Conservation (phyloP, 2,113 vertebrate species). For the Pygoscelis antarcticus region DNA sequence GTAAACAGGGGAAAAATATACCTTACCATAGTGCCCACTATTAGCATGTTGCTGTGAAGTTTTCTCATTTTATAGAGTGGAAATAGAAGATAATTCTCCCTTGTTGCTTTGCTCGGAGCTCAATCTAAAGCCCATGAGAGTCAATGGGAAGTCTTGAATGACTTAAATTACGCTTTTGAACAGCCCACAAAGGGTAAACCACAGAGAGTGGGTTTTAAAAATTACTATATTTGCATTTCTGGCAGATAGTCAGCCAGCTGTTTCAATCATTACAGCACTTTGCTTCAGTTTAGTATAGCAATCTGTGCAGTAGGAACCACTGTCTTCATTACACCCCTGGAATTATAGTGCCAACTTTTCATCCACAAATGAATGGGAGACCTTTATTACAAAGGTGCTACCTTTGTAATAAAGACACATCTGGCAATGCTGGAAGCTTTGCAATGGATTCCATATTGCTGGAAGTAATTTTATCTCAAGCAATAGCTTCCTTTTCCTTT, state of each 20-base stretch:
- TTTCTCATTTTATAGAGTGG: background rate
- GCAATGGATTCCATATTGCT: background rate
- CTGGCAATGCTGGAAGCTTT: background rate
- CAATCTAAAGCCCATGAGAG: background rate
- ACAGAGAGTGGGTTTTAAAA: background rate
- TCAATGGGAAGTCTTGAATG: background rate
- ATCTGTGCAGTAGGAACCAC: background rate
- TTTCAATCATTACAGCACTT: background rate
- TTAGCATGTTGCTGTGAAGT: background rate
- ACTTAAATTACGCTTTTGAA: background rate
- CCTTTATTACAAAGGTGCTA: background rate
- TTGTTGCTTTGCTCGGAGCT: constrained; percentile 8
- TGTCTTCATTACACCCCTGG: background rate
- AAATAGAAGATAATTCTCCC: background rate
- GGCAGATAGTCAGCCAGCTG: background rate
- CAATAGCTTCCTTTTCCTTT: background rate
- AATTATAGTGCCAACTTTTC: background rate
- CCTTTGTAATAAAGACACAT: background rate
- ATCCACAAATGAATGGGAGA: background rate
- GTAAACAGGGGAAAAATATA: background rate
- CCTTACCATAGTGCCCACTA: background rate
- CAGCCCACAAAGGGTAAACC: background rate
- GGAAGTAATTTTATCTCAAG: background rate
- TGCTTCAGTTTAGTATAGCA: background rate
- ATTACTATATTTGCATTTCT: background rate